phyloP scores from a whole-genome alignment of 1,140 invertebrate genomes.

The Littorina saxatilis region DNA sequence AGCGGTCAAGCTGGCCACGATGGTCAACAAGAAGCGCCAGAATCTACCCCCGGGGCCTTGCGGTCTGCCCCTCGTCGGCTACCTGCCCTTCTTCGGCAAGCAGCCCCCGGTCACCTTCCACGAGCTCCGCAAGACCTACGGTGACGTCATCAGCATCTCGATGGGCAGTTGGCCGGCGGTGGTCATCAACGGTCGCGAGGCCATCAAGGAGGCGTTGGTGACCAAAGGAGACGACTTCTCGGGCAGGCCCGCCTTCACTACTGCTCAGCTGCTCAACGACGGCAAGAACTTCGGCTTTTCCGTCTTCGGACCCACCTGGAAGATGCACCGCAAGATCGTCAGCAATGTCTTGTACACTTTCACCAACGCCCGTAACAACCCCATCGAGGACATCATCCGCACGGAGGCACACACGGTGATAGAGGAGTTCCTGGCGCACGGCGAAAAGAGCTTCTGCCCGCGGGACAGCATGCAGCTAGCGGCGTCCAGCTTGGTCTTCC shows the following conservation, averaged over 20 bases:
- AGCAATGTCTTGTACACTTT: slow-evolving; percentile 43
- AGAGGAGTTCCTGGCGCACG: slow-evolving; percentile 28
- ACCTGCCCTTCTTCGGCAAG: slow-evolving; percentile 57
- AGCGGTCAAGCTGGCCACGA: background rate
- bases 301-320: slow-evolving; percentile 37
- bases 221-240: slow-evolving; percentile 52
- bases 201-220: slow-evolving; percentile 49
- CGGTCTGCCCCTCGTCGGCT: slow-evolving; percentile 61
- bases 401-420: slow-evolving; percentile 41
- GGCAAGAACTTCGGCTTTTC: slow-evolving; percentile 36
- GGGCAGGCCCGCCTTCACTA: slow-evolving; percentile 51
- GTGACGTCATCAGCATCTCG: slow-evolving; percentile 55
- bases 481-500: slow-evolving; percentile 50
- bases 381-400: slow-evolving; percentile 40
- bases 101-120: slow-evolving; percentile 36
- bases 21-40: background rate
- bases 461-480: slow-evolving; percentile 27
- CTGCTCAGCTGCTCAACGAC: slow-evolving; percentile 23
- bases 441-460: slow-evolving; percentile 45
- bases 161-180: slow-evolving; percentile 55
- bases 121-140: slow-evolving; percentile 45
- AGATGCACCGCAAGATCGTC: slow-evolving; percentile 44
- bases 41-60: slow-evolving; percentile 58
- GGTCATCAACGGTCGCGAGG: slow-evolving; percentile 50
- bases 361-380: slow-evolving; percentile 31